Percentiles rank a stretch among this genome's conserved stretches.
Conservation (phyloP, 2,888 invertebrate species). For the Crioceris asparagi region DNA sequence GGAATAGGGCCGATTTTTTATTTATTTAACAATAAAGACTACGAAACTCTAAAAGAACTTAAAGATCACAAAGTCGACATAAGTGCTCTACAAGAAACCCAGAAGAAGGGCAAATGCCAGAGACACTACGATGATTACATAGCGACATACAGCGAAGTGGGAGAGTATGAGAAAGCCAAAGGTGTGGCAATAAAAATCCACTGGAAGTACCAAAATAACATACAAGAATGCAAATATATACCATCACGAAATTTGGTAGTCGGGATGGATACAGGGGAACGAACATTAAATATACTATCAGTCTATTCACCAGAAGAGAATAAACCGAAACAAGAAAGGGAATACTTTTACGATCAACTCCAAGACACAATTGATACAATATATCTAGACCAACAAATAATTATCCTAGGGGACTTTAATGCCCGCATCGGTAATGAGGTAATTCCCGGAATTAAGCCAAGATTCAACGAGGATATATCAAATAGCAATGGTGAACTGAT, state of each 20-base stretch:
- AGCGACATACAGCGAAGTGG: too few relatives aligned
- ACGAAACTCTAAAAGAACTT: too few relatives aligned
- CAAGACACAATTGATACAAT: background rate
- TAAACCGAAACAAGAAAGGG: constrained; percentile 1
- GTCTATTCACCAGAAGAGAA: background rate
- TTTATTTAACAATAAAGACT: too few relatives aligned
- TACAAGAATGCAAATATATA: background rate
- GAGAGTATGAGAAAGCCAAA: too few relatives aligned
- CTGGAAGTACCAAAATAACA: too few relatives aligned
- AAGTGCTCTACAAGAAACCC: too few relatives aligned
- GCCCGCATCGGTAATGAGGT: constrained; percentile 1
- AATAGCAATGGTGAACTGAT: background rate
- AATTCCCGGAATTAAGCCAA: background rate
- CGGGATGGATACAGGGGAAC: background rate
- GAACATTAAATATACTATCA: background rate
- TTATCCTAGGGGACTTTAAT: background rate
- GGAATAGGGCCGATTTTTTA: too few relatives aligned
- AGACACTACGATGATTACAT: too few relatives aligned
- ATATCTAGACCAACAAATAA: background rate
- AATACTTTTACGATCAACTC: background rate
- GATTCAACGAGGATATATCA: constrained; percentile 1
- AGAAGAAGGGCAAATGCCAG: too few relatives aligned
- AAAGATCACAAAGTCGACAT: too few relatives aligned
- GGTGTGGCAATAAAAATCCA: too few relatives aligned
- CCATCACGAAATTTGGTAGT: background rate